A percentile compares a stretch with the other conserved stretches of the same genome.
Conservation (phyloP, 2,797 vertebrate species). For the Prunella strophiata region DNA sequence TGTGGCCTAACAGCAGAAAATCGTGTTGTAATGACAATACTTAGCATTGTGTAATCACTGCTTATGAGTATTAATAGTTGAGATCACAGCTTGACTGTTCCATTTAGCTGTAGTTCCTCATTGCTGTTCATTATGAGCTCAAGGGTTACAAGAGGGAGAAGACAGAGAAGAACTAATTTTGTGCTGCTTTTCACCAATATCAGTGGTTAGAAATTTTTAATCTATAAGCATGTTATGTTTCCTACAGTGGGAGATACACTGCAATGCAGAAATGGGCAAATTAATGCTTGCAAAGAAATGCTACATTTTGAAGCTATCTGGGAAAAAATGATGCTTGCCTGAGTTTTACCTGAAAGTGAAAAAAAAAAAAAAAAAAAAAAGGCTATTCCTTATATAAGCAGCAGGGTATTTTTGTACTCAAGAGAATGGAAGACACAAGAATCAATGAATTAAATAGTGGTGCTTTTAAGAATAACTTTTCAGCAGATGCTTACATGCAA, state of each 20-base stretch:
- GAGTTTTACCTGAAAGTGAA: background rate
- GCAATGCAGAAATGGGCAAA: background rate
- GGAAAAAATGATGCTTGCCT: background rate
- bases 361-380: no score
- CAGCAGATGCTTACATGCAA: background rate
- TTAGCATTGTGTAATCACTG: constrained; percentile 9
- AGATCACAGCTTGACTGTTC: background rate
- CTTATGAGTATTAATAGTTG: constrained; percentile 15
- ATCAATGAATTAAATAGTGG: background rate
- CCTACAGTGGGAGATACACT: background rate
- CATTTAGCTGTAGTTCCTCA: background rate
- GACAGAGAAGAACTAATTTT: background rate
- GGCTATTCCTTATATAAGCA: background rate
- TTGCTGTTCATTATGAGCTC: background rate
- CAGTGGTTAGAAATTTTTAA: background rate
- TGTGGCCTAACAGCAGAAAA: constrained; percentile 1
- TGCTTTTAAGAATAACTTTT: background rate
- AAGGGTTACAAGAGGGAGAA: background rate
- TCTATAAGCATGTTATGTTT: background rate
- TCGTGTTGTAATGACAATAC: background rate
- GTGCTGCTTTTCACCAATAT: background rate
- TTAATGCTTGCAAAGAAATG: background rate
- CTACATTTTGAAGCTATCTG: background rate
- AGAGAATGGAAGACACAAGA: background rate
- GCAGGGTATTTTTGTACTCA: background rate